A percentile compares a stretch with the other conserved stretches of the same genome.
These are phyloP conservation scores for Myanophis thanlyinensis DNA, from an alignment of 2,113 vertebrate genomes.

Conservation along the genomic window DNA sequence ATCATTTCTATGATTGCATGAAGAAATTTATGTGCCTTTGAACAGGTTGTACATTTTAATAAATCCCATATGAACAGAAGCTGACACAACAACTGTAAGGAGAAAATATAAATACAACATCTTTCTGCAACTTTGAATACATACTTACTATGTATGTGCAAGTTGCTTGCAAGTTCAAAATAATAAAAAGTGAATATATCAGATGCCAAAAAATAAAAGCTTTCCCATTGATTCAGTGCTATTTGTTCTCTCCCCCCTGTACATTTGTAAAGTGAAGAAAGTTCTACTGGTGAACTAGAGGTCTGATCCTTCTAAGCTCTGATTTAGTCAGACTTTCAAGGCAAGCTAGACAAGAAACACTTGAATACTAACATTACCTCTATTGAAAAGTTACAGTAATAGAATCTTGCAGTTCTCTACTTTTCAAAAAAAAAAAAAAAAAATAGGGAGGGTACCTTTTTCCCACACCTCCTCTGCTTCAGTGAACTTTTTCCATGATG, in stretches of 20 bases:
- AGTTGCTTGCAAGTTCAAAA: not conserved
- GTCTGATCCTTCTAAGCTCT: not conserved
- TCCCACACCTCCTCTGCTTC: not conserved
- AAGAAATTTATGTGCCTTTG: not conserved
- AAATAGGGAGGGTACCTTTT: not conserved
- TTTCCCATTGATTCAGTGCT: not conserved
- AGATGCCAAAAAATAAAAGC: not conserved
- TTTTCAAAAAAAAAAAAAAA: not conserved
- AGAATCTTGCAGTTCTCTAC: not conserved
- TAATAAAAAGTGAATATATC: not conserved
- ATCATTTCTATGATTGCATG: not conserved
- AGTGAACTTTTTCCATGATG: not conserved
- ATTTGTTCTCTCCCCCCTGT: not conserved
- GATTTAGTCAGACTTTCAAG: not conserved
- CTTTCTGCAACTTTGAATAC: not conserved
- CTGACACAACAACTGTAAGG: not conserved
- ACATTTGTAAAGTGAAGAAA: not conserved
- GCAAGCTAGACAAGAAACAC: not conserved
- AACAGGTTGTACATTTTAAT: not conserved
- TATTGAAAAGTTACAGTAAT: not conserved
- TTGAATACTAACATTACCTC: not conserved
- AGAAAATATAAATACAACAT: not conserved
- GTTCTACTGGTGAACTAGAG: not conserved
- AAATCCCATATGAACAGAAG: not conserved
- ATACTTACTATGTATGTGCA: not conserved